Conservation (phyloP, 2,797 vertebrate genomes). For the Hippoglossus hippoglossus region DNA sequence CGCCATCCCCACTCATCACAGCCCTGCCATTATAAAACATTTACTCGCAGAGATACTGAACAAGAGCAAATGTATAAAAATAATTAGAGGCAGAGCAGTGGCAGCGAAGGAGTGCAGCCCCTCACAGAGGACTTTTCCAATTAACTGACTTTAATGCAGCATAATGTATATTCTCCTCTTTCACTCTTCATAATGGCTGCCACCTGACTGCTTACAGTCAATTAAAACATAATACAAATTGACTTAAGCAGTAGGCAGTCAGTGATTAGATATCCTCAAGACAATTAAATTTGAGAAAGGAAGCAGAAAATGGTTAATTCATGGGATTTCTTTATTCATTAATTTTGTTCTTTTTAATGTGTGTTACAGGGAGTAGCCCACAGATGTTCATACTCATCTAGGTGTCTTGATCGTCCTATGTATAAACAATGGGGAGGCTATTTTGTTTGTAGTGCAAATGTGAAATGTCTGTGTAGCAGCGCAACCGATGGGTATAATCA, state of each 20-base stretch:
- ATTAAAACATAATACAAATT: conserved; percentile 80
- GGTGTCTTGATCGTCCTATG: conserved; percentile 47
- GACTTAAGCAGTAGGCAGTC: conserved; percentile 63
- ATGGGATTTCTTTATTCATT: conserved; percentile 46
- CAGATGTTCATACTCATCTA: conserved; percentile 59
- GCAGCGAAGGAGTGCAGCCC: conserved; percentile 51
- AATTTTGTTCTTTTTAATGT: conserved; percentile 58
- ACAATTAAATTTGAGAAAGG: conserved; percentile 61
- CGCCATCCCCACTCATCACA: conserved; percentile 14
- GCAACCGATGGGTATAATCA: conserved; percentile 68
- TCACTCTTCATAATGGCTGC: conserved; percentile 68
- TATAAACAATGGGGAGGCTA: conserved; percentile 41
- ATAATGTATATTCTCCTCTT: conserved; percentile 69
- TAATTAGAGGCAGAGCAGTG: conserved; percentile 53
- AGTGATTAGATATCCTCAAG: conserved; percentile 65
- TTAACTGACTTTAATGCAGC: conserved; percentile 75
- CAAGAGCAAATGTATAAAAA: conserved; percentile 46
- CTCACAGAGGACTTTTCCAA: conserved; percentile 68
- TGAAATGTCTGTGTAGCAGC: conserved; percentile 41
- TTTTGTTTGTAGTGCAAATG: conserved; percentile 49
- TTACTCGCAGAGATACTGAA: conserved; percentile 45
- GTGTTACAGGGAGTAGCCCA: conserved; percentile 25
- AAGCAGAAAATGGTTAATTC: conserved; percentile 49
- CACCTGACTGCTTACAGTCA: conserved; percentile 71
- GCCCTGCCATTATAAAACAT: conserved; percentile 41